Evolutionary conservation across 2,113 vertebrate genomes (phyloP), one percentile per base, ranked within the genome.

Genomic region (Oreochromis tanganicae): DNA sequence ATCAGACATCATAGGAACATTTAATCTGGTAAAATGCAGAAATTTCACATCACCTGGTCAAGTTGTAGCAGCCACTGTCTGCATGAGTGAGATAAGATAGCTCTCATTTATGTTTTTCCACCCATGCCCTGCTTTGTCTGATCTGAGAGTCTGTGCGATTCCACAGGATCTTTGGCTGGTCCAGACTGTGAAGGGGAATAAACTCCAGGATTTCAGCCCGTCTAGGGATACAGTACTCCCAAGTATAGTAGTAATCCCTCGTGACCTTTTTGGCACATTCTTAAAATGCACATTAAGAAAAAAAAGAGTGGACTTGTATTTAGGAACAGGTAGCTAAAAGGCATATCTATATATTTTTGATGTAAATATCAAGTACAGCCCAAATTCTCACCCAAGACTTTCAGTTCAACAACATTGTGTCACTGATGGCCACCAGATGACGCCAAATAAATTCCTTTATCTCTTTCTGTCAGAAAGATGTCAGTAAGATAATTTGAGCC

Each of bases 51-150:
- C 38, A 95, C 92, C 80, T 80, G 3, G 5, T n/a, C 16, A 85
- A 36, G 32, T n/a, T 89, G 86, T 95, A 94, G 89, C 63, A 89
- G 59, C 94, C 88, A 3, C 4, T 81, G 85, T 95, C 82, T 59
- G 11, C 17, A 24, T 82, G 92, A 27, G 57, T 92, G 46, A 93
- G 2, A 0, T 43, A 1, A 2, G 1, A 5, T 0, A 93, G 66
- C 32, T n/a, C 1, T 73, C 46, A 93, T 2, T 0, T 0, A 9
- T 9, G 2, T 6, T 1, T 0, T 0, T 3, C 34, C 3, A 87
- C 1, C 19, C 0, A 4, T 10, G 54, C 55, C 41, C 56, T 87
- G 48, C 24, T 32, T 43, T 5, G 4, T 43, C 7, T 14, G 17
- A 7, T 21, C 4, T 13, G 9, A 29, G 71, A 41, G 36, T 87